Percentiles rank a stretch among this genome's conserved stretches.
These are phyloP conservation scores for Pammene fasciana DNA, from an alignment of 2,888 invertebrate genomes.

Conservation along the genomic window DNA sequence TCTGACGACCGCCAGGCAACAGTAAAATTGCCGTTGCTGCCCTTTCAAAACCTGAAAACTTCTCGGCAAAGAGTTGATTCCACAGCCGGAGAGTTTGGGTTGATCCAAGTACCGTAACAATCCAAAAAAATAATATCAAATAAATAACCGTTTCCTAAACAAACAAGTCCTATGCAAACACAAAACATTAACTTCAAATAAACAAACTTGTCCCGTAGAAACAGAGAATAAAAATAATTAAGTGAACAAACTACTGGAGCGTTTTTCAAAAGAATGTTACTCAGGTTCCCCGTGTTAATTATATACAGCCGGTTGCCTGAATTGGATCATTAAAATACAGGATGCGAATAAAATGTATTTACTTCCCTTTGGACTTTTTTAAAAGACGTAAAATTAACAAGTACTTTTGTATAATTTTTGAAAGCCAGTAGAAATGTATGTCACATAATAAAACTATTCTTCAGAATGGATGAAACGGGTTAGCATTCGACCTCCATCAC, in stretches of 20 bases:
- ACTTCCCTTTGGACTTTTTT: background rate
- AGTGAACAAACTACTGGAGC: constrained; percentile 5
- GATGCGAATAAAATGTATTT: constrained; percentile 2
- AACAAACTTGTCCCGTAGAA: background rate
- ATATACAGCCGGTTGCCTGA: background rate
- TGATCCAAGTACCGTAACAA: background rate
- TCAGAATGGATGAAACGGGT: too few relatives aligned
- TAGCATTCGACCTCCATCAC: background rate
- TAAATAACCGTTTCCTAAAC: constrained; percentile 12
- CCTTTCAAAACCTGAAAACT: too few relatives aligned
- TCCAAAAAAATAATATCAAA: background rate
- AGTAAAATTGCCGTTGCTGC: too few relatives aligned
- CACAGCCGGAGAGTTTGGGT: too few relatives aligned
- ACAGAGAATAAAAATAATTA: constrained; percentile 2
- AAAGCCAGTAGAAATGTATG: too few relatives aligned
- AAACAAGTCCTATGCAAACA: constrained; percentile 3
- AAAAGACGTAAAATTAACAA: background rate
- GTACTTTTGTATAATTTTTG: too few relatives aligned
- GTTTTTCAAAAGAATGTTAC: background rate
- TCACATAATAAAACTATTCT: too few relatives aligned
- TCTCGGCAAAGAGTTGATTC: too few relatives aligned
- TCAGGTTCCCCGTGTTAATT: background rate
- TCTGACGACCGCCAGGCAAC: too few relatives aligned
- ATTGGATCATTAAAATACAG: background rate
- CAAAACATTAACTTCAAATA: background rate